phyloP scores from a whole-genome alignment of 2,113 vertebrate species.

The Spilogale gracilis region DNA sequence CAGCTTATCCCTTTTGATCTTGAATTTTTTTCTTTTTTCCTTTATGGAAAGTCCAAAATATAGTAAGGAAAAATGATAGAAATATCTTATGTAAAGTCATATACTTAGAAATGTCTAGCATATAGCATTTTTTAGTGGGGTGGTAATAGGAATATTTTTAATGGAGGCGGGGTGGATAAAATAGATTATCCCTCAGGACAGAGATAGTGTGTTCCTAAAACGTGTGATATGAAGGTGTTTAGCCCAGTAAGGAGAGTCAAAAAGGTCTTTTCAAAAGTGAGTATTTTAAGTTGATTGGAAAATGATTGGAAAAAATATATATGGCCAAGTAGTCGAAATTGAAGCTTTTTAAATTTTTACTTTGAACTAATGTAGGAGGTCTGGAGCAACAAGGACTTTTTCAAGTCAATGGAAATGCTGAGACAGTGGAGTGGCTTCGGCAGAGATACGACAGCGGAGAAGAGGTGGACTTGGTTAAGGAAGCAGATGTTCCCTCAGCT shows the following conservation, averaged over 20 bases:
- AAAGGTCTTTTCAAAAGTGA: conserved; percentile 62
- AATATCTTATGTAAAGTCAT: conserved; percentile 53
- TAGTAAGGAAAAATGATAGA: conserved; percentile 57
- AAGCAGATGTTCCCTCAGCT: conserved; percentile 97
- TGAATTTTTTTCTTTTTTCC: conserved; percentile 53
- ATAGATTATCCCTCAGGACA: conserved; percentile 49
- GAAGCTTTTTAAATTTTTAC: conserved; percentile 69
- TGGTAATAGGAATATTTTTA: conserved; percentile 67
- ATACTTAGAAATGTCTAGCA: conserved; percentile 53
- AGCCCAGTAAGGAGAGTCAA: conserved; percentile 42
- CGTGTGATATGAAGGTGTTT: conserved; percentile 52
- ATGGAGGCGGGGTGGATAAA: conserved; percentile 65
- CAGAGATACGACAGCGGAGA: conserved; percentile 96
- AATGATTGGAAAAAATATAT: conserved; percentile 44
- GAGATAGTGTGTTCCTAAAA: conserved; percentile 49
- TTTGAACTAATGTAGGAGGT: conserved; percentile 88
- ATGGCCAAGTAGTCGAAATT: conserved; percentile 5
- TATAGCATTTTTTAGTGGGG: conserved; percentile 61
- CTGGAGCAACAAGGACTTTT: conserved; percentile 98
- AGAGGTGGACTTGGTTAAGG: conserved; percentile 97
- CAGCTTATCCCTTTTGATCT: conserved; percentile 62
- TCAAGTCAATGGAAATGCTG: conserved; percentile 98
- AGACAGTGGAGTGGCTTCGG: conserved; percentile 98
- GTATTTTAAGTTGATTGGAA: conserved; percentile 65
- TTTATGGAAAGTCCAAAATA: conserved; percentile 46